Conservation (phyloP, 2,113 vertebrate genomes). For the Nettapus auritus region DNA sequence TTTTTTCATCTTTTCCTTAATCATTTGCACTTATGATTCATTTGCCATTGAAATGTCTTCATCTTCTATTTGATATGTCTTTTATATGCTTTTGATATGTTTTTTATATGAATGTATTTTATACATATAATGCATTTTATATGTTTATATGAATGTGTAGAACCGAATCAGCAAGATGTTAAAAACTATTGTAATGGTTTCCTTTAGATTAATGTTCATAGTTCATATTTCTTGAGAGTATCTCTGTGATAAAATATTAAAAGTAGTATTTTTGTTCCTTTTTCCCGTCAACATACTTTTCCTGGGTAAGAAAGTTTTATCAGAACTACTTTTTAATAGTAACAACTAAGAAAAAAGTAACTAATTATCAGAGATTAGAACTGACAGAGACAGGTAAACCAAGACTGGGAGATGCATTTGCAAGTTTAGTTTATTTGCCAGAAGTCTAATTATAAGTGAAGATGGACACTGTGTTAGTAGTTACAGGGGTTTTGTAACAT, state of each 20-base stretch:
- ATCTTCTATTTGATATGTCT: not conserved
- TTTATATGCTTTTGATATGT: too few species aligned
- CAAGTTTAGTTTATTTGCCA: slow-evolving; percentile 1
- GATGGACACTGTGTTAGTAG: not conserved
- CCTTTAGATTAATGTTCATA: not conserved
- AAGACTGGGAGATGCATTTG: not conserved
- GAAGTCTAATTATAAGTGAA: slow-evolving; percentile 39
- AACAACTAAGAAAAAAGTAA: not conserved
- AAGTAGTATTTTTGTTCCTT: not conserved
- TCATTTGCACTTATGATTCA: not conserved
- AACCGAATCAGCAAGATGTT: not conserved
- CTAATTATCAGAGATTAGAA: not conserved
- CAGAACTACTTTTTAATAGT: slow-evolving; percentile 7
- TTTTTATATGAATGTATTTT: too few species aligned
- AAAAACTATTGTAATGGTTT: not conserved
- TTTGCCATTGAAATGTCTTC: not conserved
- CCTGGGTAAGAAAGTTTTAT: not conserved
- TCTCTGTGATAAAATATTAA: not conserved
- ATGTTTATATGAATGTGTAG: too few species aligned
- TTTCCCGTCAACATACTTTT: not conserved
- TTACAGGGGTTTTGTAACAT: not conserved
- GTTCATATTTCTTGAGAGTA: not conserved
- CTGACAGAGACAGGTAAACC: slow-evolving; percentile 13
- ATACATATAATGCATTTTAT: too few species aligned
- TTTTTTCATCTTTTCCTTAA: not conserved